Base-by-base conservation (phyloP, 2,888 invertebrate species). In the Xestia c-nigrum region DNA sequence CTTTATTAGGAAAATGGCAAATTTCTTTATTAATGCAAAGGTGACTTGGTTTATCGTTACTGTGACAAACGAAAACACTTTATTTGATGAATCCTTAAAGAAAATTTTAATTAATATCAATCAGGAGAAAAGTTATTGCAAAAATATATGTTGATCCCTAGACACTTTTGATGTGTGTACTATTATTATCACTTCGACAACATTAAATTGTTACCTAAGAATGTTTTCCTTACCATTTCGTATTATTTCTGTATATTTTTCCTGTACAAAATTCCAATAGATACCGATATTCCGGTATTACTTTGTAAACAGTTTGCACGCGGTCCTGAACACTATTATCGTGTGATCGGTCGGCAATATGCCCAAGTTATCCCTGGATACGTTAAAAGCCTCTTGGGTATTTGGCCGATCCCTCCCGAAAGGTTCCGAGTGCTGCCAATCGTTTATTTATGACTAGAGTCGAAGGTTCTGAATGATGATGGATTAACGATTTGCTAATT, bases 321-420 rank as follows among this genome's bases (percentile, higher is more conserved):
- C 59, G 52, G 4, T 16, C 43, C 31, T 50, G 61, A 77, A 52
- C 57, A 67, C 46, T 66, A 67, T 71, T 43, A 82, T 67, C 46
- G 65, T 70, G 40, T 63, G 55, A 71, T 77, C 83, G 78, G 38
- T 50, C 46, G 55, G 65, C 65, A 71, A 80, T 69, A 52, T 83
- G 57, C 66, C 66, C 31, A 38, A 64, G 66, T 43, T 80, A 50
- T 70, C 50, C 61, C 31, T 21, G 31, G 40, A 10, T n/a, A 77
- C 61, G 57, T 50, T 81, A 81, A 76, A 71, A 71, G 61, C 50
- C 83, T 77, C 66, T 77, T 10, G 78, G 83, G 80, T 46, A 40
- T 66, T 71, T 24, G 2, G 7, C 71, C 83, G 66, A 71, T 43
- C 61, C 57, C 9, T 31, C 38, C 59, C 57, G 46, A 69, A 43